These are phyloP conservation scores for Hesperophylax magnus DNA, from an alignment of 1,140 invertebrate species.

Conservation along the genomic window DNA sequence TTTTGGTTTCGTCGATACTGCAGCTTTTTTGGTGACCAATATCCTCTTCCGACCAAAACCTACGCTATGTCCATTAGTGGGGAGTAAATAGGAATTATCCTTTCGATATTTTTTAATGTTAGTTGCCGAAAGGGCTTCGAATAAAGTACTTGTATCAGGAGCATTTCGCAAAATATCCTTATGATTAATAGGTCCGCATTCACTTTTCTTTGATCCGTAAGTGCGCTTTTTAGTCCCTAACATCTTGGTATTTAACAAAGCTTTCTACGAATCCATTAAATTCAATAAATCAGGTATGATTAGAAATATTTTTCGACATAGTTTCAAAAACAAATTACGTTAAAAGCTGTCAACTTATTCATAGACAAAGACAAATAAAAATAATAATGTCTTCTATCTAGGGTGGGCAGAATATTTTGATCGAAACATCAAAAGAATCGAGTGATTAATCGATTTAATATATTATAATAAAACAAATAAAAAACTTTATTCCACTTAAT, in stretches of 20 bases:
- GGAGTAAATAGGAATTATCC: conserved; percentile 9
- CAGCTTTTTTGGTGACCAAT: background rate
- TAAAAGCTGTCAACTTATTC: background rate
- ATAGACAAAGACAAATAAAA: background rate
- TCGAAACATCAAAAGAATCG: too few species aligned
- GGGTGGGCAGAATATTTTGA: too few species aligned
- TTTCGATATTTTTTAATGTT: conserved; percentile 44
- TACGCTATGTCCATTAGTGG: conserved; percentile 5
- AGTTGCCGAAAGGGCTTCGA: conserved; percentile 21
- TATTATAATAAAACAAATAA: too few species aligned
- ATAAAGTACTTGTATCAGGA: conserved; percentile 34
- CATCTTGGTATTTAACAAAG: conserved; percentile 1
- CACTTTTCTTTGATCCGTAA: conserved; percentile 35
- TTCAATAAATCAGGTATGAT: too few species aligned
- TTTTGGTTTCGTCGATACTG: background rate
- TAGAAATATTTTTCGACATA: background rate
- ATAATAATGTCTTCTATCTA: too few species aligned
- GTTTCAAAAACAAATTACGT: conserved; percentile 22
- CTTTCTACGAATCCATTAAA: too few species aligned
- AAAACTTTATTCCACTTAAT: too few species aligned
- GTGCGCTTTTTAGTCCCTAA: conserved; percentile 28
- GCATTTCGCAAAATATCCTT: conserved; percentile 41
- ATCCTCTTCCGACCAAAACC: background rate
- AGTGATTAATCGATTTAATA: too few species aligned
- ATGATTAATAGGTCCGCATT: conserved; percentile 29